Conservation (phyloP, 2,113 vertebrate species). For the Barbus barbus region DNA sequence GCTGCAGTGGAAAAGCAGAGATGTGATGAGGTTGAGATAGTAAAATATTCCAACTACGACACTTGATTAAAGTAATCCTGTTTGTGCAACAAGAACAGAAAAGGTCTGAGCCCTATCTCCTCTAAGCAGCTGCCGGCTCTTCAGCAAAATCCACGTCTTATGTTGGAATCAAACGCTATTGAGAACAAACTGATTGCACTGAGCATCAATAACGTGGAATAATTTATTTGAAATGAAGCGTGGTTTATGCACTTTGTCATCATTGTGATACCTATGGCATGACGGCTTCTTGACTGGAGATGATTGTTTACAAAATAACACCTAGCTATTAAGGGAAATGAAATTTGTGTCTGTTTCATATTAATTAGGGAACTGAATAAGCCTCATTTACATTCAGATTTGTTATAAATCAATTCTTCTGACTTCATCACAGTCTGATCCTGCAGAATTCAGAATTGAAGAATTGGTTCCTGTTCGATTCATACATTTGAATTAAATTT, state of each 20-base stretch:
- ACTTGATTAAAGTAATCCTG: constrained; percentile 58
- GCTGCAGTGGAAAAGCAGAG: constrained; percentile 22
- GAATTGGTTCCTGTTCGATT: not conserved
- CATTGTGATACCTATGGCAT: not conserved
- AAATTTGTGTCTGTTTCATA: constrained; percentile 7
- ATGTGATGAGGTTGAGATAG: constrained; percentile 43
- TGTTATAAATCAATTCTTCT: not conserved
- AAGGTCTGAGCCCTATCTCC: constrained; percentile 51
- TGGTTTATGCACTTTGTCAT: constrained; percentile 11
- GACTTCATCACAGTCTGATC: not conserved
- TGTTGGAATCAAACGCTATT: constrained; percentile 34
- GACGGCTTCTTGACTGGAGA: not conserved
- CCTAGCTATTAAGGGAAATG: not conserved
- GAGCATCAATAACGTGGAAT: constrained; percentile 27
- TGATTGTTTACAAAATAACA: constrained; percentile 26
- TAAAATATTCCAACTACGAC: constrained; percentile 41
- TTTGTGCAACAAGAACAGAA: constrained; percentile 52
- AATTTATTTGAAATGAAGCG: constrained; percentile 29
- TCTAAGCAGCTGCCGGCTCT: constrained; percentile 52
- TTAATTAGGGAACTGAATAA: constrained; percentile 1
- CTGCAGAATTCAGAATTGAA: not conserved
- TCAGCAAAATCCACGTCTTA: constrained; percentile 32
- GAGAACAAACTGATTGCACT: constrained; percentile 33
- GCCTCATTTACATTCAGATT: not conserved
- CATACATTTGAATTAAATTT: not conserved